Evolutionary conservation across 2,113 vertebrate genomes (phyloP), one percentile per base, ranked within the genome.

Genomic region (Apistogramma diplotaenia): DNA sequence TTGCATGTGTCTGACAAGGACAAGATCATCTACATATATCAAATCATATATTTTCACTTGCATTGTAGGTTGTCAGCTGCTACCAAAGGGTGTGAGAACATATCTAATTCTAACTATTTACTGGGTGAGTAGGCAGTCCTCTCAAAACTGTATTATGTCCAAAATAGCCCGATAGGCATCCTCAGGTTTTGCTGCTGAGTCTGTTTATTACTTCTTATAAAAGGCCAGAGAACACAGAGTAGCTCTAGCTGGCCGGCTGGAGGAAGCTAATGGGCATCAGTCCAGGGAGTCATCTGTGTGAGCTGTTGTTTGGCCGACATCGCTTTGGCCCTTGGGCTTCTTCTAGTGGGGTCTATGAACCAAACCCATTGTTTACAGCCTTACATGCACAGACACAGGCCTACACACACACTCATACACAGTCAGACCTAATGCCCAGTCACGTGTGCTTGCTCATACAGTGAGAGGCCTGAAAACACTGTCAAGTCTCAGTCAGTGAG

Each of bases 281-380:
- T 89, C 85, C 87, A 89, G 35, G 58, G 76, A 90, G 56, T 79
- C 55, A 27, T 92, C 91, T 93, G 91, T 93, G 83, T 89, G 90
- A 85, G 86, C 89, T 90, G 92, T 90, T 93, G 94, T 93, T 79
- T 83, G 79, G 90, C 84, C 83, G 82, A 85, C 78, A 85, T 92
- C 89, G 87, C 86, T 92, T 62, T 93, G 78, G 91, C 95, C 95
- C 89, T 85, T 81, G 57, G 93, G 93, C 92, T 62, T 60, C 76
- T 83, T 70, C 76, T 76, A 91, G 86, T 89, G 90, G 89, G 83
- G 70, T 91, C 89, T 75, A 91, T 94, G 93, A 94, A 95, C 87
- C 76, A 77, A 84, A 79, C 78, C 87, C 89, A 94, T 95, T 95
- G 94, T 95, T 92, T 74, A 79, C 56, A 49, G 74, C 51, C 78